A percentile compares a stretch with the other conserved stretches of the same genome.
These are phyloP conservation scores for Crotalus viridis DNA, from an alignment of 2,113 vertebrate genomes.

Conservation along the genomic window DNA sequence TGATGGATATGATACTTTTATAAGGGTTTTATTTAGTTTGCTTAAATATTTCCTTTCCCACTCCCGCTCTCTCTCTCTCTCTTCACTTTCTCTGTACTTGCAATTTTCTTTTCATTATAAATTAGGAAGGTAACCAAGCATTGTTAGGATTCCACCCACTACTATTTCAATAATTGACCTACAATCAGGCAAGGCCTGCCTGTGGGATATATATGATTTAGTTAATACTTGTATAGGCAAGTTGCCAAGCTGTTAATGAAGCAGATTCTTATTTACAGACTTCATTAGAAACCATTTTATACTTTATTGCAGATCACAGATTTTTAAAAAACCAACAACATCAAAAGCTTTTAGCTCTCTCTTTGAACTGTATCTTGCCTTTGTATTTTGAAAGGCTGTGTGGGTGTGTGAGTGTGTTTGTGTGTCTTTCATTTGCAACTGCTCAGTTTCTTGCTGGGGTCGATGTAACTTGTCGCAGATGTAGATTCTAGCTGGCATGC, in stretches of 20 bases:
- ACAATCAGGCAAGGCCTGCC: neutral
- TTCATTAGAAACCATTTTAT: conserved; percentile 8
- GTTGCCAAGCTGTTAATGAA: neutral
- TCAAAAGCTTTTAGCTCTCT: conserved; percentile 23
- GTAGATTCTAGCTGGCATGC: conserved; percentile 46
- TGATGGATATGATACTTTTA: neutral
- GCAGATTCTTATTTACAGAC: neutral
- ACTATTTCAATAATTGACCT: neutral
- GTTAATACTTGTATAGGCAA: neutral
- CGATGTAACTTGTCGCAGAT: conserved; percentile 55
- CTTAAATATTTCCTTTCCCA: neutral
- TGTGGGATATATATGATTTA: neutral
- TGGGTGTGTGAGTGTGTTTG: neutral
- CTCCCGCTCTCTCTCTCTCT: neutral
- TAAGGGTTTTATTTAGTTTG: neutral
- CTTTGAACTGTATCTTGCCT: conserved; percentile 30
- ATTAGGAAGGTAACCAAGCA: neutral
- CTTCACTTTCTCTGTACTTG: neutral
- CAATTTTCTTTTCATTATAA: neutral
- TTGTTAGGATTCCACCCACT: neutral
- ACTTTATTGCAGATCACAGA: neutral
- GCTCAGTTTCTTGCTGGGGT: conserved; percentile 47
- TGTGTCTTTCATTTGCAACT: conserved; percentile 41
- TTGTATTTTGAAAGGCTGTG: conserved; percentile 45
- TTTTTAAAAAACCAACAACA: neutral